A percentile compares a stretch with the other conserved stretches of the same genome.
phyloP scores from a whole-genome alignment of 2,113 vertebrate species.

The Charadrius vociferus region DNA sequence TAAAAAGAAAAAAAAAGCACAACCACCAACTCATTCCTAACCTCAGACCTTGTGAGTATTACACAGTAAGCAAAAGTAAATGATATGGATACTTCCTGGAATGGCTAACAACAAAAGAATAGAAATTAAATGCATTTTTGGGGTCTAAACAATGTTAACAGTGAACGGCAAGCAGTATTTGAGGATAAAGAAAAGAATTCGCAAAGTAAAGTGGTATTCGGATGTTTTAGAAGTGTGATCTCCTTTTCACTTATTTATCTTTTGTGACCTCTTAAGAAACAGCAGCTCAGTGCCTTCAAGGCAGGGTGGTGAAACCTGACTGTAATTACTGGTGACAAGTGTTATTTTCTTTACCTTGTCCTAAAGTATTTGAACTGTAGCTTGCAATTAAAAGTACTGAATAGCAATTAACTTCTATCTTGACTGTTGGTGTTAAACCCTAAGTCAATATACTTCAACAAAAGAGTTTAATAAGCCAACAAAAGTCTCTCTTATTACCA shows the following conservation, averaged over 20 bases:
- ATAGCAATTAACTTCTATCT: conserved; percentile 36
- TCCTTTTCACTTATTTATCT: background rate
- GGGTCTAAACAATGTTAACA: background rate
- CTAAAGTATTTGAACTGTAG: conserved; percentile 17
- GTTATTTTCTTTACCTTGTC: conserved; percentile 43
- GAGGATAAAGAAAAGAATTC: background rate
- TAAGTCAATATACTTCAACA: background rate
- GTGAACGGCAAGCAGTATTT: background rate
- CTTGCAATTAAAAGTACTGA: conserved; percentile 44
- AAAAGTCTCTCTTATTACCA: background rate
- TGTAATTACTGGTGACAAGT: conserved; percentile 33
- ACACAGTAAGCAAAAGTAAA: background rate
- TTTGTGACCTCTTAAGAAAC: background rate
- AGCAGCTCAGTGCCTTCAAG: background rate
- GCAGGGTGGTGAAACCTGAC: background rate
- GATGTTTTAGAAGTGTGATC: background rate
- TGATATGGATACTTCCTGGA: background rate
- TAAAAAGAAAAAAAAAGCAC: background rate
- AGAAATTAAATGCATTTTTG: background rate
- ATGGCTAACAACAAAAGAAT: background rate
- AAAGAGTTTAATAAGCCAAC: background rate
- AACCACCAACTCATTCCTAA: background rate
- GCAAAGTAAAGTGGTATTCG: background rate
- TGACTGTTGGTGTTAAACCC: background rate
- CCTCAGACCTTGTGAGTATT: background rate